Evolutionary conservation across 2,888 invertebrate species (phyloP), one percentile per base, ranked within the genome.

Genomic region (Diarsia rubi): DNA sequence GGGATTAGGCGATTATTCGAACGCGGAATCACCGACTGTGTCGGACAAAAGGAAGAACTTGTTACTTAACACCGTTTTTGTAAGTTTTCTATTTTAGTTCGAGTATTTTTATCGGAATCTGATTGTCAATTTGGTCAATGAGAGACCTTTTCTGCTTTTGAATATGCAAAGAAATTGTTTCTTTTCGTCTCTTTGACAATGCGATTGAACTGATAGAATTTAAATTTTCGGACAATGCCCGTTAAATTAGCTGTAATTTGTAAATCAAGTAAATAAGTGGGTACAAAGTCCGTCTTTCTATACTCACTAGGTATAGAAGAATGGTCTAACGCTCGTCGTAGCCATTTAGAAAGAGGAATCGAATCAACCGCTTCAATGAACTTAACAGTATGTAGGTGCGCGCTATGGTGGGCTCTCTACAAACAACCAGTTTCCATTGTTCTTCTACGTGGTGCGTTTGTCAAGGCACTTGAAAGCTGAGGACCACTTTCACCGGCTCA

Each of bases 401-500:
- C 69, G 75, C 84, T 83, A 75, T 85, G 81, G 84, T 85, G 80
- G 80, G 82, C 84, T 88, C 88, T 86, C 81, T 81, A 88, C 89
- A 89, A 87, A 86, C 87, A 88, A 87, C 88, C 84, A 83, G 86
- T 87, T 82, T 69, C 84, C 86, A 89, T 92, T 92, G 92, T 93
- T 92, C 90, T 82, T 80, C 83, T 74, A 76, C 80, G 83, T 87
- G 84, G 83, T 82, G 84, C 79, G 87, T 81, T 91, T 89, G 90
- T 88, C 87, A 89, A 89, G 88, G 73, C 86, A 78, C 89, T 88
- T 85, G 90, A 91, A 91, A 90, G 91, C 79, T 87, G 83, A 85
- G 86, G 87, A 86, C 90, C 89, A 92, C 94, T 94, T 93, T 94
- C 93, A 88, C 92, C 89, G 84, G 86, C 87, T 90, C 88, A 82